Percentiles rank a stretch among this genome's conserved stretches.
phyloP scores from a whole-genome alignment of 2,888 invertebrate genomes.

The Acronicta aceris region DNA sequence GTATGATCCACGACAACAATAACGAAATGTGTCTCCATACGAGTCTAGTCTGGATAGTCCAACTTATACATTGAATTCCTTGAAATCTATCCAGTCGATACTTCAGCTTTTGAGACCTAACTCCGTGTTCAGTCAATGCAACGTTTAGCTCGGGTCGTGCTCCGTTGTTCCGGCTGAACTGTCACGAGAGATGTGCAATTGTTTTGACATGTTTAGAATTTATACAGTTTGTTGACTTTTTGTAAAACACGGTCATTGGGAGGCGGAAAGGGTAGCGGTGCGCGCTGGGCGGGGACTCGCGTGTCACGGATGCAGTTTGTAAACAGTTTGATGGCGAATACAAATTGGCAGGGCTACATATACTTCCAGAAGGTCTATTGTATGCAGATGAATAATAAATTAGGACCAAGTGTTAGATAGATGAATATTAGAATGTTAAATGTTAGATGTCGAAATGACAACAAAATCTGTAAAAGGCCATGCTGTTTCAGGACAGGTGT shows the following conservation, averaged over 20 bases:
- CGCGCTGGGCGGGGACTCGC: neutral
- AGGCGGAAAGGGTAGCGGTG: neutral
- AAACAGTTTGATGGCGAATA: constrained; percentile 12
- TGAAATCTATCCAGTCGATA: too few species aligned
- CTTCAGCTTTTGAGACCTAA: neutral
- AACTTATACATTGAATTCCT: too few species aligned
- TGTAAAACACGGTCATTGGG: constrained; percentile 1
- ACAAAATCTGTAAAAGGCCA: neutral
- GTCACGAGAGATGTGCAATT: constrained; percentile 17
- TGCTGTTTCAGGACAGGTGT: neutral
- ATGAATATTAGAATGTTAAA: too few species aligned
- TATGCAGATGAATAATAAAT: too few species aligned
- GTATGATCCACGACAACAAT: too few species aligned
- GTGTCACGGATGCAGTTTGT: constrained; percentile 14
- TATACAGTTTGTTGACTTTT: constrained; percentile 23
- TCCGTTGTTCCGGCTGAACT: neutral
- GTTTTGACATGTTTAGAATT: constrained; percentile 33
- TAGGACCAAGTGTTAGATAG: too few species aligned
- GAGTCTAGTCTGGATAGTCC: too few species aligned
- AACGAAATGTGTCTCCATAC: too few species aligned
- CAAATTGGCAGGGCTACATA: constrained; percentile 4
- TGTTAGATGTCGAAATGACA: too few species aligned
- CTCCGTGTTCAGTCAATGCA: neutral
- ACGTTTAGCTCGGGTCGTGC: constrained; percentile 1
- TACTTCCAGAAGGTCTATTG: constrained; percentile 5